These are phyloP conservation scores for Neocrepidodera transversa DNA, from an alignment of 2,888 invertebrate genomes.

Conservation along the genomic window DNA sequence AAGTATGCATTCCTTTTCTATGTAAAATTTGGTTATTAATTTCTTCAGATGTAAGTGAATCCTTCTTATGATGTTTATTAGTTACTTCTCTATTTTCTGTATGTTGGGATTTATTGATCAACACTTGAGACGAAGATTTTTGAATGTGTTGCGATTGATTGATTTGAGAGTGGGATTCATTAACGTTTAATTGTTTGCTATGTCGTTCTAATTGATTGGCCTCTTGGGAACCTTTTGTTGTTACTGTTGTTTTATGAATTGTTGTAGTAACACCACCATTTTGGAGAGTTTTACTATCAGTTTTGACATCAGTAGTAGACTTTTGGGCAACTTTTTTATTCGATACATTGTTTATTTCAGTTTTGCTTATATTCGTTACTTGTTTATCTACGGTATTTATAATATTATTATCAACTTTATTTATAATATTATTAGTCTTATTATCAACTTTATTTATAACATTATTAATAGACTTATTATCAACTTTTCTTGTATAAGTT, in stretches of 20 bases:
- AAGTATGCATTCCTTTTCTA: constrained; percentile 72
- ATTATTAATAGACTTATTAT: constrained; percentile 44
- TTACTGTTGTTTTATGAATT: constrained; percentile 63
- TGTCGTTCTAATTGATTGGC: constrained; percentile 39
- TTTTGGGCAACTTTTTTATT: constrained; percentile 37
- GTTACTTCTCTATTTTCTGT: background rate
- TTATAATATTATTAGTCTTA: constrained; percentile 45
- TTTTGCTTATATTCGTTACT: constrained; percentile 17
- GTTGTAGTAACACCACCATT: constrained; percentile 65
- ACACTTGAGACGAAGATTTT: constrained; percentile 13
- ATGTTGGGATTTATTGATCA: background rate
- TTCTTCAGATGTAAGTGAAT: constrained; percentile 76
- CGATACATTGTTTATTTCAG: constrained; percentile 6
- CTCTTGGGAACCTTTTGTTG: constrained; percentile 52
- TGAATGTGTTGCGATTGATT: constrained; percentile 37
- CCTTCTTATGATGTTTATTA: constrained; percentile 70
- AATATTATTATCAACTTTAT: constrained; percentile 48
- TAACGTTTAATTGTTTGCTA: constrained; percentile 39
- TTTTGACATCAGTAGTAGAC: constrained; percentile 34
- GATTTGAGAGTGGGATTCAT: constrained; percentile 55
- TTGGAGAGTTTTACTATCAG: constrained; percentile 56
- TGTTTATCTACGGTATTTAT: constrained; percentile 37
- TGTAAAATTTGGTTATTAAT: constrained; percentile 80
- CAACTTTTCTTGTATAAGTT: constrained; percentile 52
- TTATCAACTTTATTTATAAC: constrained; percentile 49